phyloP scores from a whole-genome alignment of 1,140 invertebrate species.

The Zaprionus nigranus region DNA sequence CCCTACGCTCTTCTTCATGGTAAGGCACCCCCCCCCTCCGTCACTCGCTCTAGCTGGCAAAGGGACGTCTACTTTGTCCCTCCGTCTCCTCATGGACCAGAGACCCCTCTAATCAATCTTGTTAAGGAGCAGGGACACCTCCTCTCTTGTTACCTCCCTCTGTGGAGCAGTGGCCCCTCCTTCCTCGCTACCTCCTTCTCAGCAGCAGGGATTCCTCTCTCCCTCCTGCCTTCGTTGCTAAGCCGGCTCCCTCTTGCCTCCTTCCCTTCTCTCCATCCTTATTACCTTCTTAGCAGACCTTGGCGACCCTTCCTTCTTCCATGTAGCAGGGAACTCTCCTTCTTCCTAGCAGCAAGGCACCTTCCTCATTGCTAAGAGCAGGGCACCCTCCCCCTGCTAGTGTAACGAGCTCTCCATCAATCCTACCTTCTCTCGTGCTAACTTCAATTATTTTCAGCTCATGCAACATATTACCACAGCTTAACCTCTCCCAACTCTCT shows the following conservation, averaged over 20 bases:
- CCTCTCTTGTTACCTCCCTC: not conserved
- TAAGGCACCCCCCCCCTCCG: not conserved
- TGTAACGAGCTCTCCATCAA: too few relatives aligned
- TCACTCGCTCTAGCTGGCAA: not conserved
- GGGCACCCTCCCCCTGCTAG: too few relatives aligned
- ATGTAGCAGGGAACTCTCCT: too few relatives aligned
- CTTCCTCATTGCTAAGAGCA: too few relatives aligned
- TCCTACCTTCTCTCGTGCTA: too few relatives aligned
- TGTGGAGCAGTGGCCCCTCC: not conserved
- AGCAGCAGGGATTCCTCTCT: not conserved
- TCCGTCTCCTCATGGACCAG: not conserved
- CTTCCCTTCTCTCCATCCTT: not conserved
- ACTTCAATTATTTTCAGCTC: not conserved
- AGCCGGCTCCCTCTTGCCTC: too few relatives aligned
- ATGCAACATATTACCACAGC: not conserved
- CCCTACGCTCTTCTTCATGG: not conserved
- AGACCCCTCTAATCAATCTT: not conserved
- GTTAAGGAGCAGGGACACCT: not conserved
- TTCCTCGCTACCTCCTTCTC: not conserved
- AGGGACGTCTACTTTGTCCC: not conserved
- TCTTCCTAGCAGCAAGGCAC: too few relatives aligned
- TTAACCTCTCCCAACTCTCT: not conserved
- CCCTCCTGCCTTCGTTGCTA: not conserved
- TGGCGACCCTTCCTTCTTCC: too few relatives aligned
- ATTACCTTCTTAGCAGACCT: too few relatives aligned